Evolutionary conservation across 2,113 vertebrate species (phyloP).

Genomic region (Canis aureus): DNA sequence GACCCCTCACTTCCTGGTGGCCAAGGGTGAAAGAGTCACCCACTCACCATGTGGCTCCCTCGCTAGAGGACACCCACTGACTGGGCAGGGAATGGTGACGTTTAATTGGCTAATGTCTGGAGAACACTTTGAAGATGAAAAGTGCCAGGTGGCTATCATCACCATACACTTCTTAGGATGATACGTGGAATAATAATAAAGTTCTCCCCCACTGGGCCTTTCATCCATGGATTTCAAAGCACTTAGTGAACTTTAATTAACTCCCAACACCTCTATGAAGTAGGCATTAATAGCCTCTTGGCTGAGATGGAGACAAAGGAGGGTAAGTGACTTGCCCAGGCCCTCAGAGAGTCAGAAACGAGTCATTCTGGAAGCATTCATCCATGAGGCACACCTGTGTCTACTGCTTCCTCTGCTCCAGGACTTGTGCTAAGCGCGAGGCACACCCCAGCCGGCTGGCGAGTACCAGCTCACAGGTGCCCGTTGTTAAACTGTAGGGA

Average conservation of each 20-base stretch:
- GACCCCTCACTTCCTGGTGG: not conserved
- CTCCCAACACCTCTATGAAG: slow-evolving; percentile 79
- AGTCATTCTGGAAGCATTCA: not conserved
- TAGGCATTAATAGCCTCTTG: slow-evolving; percentile 77
- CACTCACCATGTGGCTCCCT: not conserved
- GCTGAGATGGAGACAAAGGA: slow-evolving; percentile 49
- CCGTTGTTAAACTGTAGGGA: not conserved
- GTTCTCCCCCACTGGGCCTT: slow-evolving; percentile 79
- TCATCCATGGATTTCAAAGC: slow-evolving; percentile 83
- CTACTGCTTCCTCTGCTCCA: not conserved
- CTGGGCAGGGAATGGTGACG: slow-evolving; percentile 61
- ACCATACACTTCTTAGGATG: slow-evolving; percentile 77
- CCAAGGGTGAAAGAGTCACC: not conserved
- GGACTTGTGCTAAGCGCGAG: rapidly evolving
- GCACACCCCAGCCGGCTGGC: not conserved
- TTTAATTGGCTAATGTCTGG: slow-evolving; percentile 78
- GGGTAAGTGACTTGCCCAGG: slow-evolving; percentile 39
- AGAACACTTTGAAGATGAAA: slow-evolving; percentile 83
- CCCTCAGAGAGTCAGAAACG: slow-evolving; percentile 51
- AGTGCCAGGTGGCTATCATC: slow-evolving; percentile 79
- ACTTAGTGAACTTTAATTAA: slow-evolving; percentile 81
- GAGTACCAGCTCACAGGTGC: not conserved
- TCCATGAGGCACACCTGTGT: rapidly evolving
- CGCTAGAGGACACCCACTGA: slow-evolving; percentile 69
- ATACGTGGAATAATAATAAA: slow-evolving; percentile 79